Evolutionary conservation across 2,888 invertebrate species (phyloP).

Genomic region (Dicranocentrus wangi): DNA sequence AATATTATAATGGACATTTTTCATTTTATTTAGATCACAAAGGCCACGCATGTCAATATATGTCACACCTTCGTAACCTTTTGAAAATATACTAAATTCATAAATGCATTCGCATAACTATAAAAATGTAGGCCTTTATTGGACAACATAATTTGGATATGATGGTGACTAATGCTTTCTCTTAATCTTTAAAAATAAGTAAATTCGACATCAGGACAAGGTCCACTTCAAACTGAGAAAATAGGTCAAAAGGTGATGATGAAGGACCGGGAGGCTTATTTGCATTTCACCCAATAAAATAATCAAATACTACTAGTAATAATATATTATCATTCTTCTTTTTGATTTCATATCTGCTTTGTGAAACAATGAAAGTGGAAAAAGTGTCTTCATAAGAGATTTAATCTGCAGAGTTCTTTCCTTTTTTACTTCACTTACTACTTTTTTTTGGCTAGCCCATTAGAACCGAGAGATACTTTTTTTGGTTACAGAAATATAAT

Average conservation of each 20-base stretch:
- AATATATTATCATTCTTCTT: too few relatives aligned
- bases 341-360: too few relatives aligned
- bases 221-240: background rate
- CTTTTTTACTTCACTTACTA: too few relatives aligned
- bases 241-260: background rate
- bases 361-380: background rate
- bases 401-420: too few relatives aligned
- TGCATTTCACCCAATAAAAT: too few relatives aligned
- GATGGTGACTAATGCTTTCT: background rate
- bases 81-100: too few relatives aligned
- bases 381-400: background rate
- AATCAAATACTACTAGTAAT: too few relatives aligned
- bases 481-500: slow-evolving; percentile 46
- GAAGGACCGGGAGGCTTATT: background rate
- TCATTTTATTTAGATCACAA: background rate
- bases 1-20: background rate
- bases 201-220: background rate
- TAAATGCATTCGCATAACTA: slow-evolving; percentile 31
- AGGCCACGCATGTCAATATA: background rate
- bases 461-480: slow-evolving; percentile 58
- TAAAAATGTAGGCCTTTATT: slow-evolving; percentile 69
- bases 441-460: slow-evolving; percentile 67
- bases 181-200: background rate
- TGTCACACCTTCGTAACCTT: slow-evolving; percentile 9
- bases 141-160: background rate